phyloP scores from a whole-genome alignment of 1,140 invertebrate species.

The Drosophila mauritiana region DNA sequence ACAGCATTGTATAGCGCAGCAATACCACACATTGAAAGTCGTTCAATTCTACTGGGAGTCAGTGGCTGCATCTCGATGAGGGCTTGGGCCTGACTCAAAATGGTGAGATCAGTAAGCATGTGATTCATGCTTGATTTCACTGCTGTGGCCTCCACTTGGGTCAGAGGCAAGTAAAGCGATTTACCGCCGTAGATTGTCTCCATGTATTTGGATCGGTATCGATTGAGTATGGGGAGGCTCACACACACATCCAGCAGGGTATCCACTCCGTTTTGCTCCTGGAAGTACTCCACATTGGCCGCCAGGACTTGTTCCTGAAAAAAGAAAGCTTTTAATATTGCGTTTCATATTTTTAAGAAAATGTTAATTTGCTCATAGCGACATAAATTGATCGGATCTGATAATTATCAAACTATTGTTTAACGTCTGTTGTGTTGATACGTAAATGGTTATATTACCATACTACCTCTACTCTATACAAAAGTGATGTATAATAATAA shows the following conservation, averaged over 20 bases:
- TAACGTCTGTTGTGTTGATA: too few species aligned
- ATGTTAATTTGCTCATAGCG: too few species aligned
- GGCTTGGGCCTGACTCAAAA: constrained; percentile 92
- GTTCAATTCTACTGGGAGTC: constrained; percentile 91
- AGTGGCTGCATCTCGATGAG: constrained; percentile 93
- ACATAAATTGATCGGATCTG: too few species aligned
- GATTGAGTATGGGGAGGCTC: constrained; percentile 71
- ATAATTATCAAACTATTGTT: too few species aligned
- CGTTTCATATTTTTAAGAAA: not conserved
- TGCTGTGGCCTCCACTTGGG: constrained; percentile 69
- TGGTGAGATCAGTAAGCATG: constrained; percentile 93
- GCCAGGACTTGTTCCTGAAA: constrained; percentile 86
- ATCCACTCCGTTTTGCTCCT: constrained; percentile 82
- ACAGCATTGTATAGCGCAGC: constrained; percentile 92
- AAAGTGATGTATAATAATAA: too few species aligned
- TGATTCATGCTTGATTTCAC: constrained; percentile 84
- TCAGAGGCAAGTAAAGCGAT: constrained; percentile 74
- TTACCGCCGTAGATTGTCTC: constrained; percentile 73
- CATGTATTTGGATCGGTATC: constrained; percentile 74
- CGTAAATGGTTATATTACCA: too few species aligned
- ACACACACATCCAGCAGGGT: constrained; percentile 75
- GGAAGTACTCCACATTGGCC: constrained; percentile 86
- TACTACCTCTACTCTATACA: too few species aligned
- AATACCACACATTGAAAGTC: constrained; percentile 90
- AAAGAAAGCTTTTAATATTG: not conserved